phyloP scores from a whole-genome alignment of 2,797 vertebrate genomes.

The Synaphobranchus kaupii region DNA sequence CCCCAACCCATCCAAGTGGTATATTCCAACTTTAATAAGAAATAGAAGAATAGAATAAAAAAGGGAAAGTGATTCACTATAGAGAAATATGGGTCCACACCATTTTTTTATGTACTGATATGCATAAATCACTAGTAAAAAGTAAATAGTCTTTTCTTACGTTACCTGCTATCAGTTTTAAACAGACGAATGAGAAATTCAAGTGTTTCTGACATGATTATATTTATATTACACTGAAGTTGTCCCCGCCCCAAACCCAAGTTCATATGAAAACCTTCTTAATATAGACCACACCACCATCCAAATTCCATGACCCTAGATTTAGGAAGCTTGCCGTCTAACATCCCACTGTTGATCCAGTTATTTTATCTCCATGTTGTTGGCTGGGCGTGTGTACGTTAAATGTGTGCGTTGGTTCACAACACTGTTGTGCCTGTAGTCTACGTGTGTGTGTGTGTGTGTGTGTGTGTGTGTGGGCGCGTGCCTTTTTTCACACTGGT shows the following conservation, averaged over 20 bases:
- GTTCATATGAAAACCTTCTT: neutral
- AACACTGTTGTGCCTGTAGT: neutral
- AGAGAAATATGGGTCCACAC: neutral
- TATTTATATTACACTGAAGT: neutral
- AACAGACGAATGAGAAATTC: neutral
- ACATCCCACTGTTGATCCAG: constrained; percentile 4
- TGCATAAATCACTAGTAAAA: neutral
- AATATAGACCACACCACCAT: neutral
- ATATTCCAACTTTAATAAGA: neutral
- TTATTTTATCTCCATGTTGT: neutral
- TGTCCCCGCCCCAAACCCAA: neutral
- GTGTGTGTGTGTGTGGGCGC: neutral
- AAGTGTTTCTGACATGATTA: neutral
- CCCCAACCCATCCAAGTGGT: neutral
- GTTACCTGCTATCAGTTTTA: neutral
- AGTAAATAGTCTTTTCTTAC: neutral
- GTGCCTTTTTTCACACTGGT: neutral
- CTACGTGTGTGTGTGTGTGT: neutral
- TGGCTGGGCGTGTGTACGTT: neutral
- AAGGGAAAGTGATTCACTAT: neutral
- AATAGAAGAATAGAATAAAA: neutral
- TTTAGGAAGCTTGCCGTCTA: neutral
- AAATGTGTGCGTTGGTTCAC: neutral
- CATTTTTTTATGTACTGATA: neutral
- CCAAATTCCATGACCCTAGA: constrained; percentile 2